phyloP scores from a whole-genome alignment of 2,888 invertebrate species.

The Odontocolon sp. region DNA sequence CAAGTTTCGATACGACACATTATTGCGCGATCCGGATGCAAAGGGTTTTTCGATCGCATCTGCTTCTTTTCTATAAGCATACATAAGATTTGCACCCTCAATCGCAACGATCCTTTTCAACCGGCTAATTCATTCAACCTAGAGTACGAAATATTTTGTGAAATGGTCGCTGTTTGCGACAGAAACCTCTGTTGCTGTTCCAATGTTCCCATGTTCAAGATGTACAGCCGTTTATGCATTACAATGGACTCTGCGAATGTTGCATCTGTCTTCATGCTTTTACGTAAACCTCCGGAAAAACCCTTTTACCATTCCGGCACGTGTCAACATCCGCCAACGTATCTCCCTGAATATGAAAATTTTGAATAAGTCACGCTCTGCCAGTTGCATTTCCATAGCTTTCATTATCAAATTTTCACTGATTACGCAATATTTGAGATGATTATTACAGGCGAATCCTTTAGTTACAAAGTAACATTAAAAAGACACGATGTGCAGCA shows the following conservation, averaged over 20 bases:
- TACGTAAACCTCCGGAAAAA: conserved; percentile 59
- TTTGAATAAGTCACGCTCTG: background rate
- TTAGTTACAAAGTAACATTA: too few relatives aligned
- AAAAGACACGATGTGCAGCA: background rate
- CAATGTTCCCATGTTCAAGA: too few relatives aligned
- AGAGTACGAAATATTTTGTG: conserved; percentile 6
- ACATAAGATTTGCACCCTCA: background rate
- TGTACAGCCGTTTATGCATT: conserved; percentile 21
- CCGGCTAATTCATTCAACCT: background rate
- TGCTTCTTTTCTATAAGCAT: conserved; percentile 18
- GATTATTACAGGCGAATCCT: too few relatives aligned
- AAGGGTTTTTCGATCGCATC: conserved; percentile 44
- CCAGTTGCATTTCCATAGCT: too few relatives aligned
- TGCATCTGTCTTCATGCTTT: conserved; percentile 67
- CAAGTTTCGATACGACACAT: conserved; percentile 8
- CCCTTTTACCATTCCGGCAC: conserved; percentile 27
- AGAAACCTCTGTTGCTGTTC: too few relatives aligned
- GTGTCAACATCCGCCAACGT: background rate
- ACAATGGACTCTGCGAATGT: conserved; percentile 60
- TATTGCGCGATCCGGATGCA: conserved; percentile 51
- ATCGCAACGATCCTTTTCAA: conserved; percentile 13
- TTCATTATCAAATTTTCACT: too few relatives aligned
- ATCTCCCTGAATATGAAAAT: background rate
- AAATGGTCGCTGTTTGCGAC: too few relatives aligned
- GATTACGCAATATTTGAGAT: too few relatives aligned